These are phyloP conservation scores for Spongilla lacustris DNA, from an alignment of 37 sponge, comb jelly and placozoan species.

Conservation along the genomic window DNA sequence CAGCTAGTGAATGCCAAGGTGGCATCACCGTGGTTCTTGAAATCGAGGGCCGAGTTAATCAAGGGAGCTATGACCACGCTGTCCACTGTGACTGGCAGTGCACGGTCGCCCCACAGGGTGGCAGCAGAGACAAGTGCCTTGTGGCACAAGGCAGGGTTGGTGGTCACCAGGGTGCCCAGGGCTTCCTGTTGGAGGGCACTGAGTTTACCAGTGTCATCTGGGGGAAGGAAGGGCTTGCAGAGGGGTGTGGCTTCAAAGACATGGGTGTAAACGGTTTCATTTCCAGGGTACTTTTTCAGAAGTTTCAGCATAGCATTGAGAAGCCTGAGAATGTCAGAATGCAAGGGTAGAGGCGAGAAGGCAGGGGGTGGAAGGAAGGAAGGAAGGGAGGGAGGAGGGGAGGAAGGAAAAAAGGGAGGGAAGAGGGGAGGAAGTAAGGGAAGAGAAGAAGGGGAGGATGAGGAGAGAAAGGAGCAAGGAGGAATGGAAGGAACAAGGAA, in stretches of 20 bases:
- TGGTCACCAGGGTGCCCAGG: not conserved
- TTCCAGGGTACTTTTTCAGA: not conserved
- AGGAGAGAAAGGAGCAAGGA: not conserved
- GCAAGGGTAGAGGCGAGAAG: not conserved
- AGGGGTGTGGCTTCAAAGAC: not conserved
- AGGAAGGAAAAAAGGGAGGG: no score
- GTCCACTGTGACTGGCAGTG: conserved; percentile 16
- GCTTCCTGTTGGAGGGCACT: not conserved
- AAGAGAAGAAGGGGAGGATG: not conserved
- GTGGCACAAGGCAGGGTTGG: not conserved
- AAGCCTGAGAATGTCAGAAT: not conserved
- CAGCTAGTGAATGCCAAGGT: conserved; percentile 7
- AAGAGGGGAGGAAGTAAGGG: not conserved
- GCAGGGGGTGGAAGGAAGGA: not conserved
- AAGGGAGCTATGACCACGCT: conserved; percentile 19
- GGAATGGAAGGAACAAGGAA: not conserved
- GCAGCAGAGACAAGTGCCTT: not conserved
- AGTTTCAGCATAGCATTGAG: not conserved
- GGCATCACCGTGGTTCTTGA: not conserved
- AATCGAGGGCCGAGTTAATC: conserved; percentile 18
- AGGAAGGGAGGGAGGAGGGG: not conserved
- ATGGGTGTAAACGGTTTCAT: not conserved
- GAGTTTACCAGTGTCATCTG: not conserved
- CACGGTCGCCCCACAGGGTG: not conserved
- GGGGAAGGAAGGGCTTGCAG: not conserved